Evolutionary conservation across 2,113 vertebrate genomes (phyloP).

Genomic region (Odocoileus virginianus): DNA sequence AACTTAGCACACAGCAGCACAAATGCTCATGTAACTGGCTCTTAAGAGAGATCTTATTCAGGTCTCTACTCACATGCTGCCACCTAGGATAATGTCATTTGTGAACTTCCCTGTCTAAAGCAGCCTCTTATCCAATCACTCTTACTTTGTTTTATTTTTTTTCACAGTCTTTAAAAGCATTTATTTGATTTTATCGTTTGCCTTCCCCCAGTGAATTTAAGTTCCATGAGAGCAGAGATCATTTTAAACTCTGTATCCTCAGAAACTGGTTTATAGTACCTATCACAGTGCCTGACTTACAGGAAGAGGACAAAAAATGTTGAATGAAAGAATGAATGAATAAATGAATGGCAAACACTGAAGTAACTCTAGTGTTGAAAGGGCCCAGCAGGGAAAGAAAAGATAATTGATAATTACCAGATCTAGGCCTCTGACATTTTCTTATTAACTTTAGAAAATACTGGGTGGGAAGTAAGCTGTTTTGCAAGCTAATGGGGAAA

Average conservation of each 20-base stretch:
- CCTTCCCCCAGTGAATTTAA: not conserved
- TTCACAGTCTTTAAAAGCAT: not conserved
- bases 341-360: not conserved
- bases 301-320: not conserved
- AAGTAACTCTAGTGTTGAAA: not conserved
- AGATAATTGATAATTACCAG: not conserved
- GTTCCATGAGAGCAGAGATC: not conserved
- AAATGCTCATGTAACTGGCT: not conserved
- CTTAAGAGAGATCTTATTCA: not conserved
- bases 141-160: not conserved
- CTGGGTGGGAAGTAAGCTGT: not conserved
- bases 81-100: not conserved
- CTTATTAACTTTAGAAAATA: constrained; percentile 4
- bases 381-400: not conserved
- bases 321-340: not conserved
- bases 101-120: not conserved
- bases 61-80: not conserved
- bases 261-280: not conserved
- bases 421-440: not conserved
- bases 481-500: not conserved
- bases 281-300: not conserved
- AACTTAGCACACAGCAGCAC: not conserved
- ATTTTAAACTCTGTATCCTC: not conserved
- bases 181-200: not conserved
- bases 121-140: not conserved